Percentiles rank a stretch among this genome's conserved stretches.
phyloP scores from a whole-genome alignment of 2,888 invertebrate genomes.

The Adineta ricciae region DNA sequence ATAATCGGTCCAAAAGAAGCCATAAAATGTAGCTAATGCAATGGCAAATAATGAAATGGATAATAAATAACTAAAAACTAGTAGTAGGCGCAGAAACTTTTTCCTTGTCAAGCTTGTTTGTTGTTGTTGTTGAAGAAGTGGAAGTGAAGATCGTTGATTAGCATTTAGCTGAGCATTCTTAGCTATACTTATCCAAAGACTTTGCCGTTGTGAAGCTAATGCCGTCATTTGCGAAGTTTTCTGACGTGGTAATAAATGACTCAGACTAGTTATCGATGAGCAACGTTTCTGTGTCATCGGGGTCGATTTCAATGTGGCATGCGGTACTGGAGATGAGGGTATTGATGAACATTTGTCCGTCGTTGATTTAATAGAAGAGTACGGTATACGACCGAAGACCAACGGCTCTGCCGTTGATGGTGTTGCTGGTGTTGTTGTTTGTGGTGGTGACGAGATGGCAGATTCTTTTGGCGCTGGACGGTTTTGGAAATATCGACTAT shows the following conservation, averaged over 20 bases:
- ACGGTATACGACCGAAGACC: background rate
- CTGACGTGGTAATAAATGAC: background rate
- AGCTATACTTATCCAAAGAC: conserved; percentile 6
- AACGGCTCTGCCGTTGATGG: background rate
- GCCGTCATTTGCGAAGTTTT: background rate
- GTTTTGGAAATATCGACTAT: background rate
- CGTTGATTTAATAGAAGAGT: background rate
- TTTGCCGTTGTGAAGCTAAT: background rate
- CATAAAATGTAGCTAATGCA: conserved; percentile 19
- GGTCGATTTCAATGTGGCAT: background rate
- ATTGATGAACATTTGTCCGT: background rate
- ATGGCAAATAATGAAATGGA: conserved; percentile 19
- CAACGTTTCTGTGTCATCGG: background rate
- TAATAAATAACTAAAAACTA: conserved; percentile 23
- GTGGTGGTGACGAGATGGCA: too few species aligned
- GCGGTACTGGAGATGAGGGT: background rate
- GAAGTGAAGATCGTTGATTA: background rate
- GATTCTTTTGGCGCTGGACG: background rate
- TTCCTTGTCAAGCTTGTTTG: background rate
- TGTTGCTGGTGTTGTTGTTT: too few species aligned
- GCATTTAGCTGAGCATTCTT: background rate
- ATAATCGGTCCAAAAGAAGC: background rate
- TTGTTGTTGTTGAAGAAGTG: background rate
- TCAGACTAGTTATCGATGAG: background rate
- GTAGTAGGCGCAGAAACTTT: background rate